A percentile compares a stretch with the other conserved stretches of the same genome.
Evolutionary conservation across 1,140 invertebrate species (phyloP).

Genomic region (Potamilus streckersoni): DNA sequence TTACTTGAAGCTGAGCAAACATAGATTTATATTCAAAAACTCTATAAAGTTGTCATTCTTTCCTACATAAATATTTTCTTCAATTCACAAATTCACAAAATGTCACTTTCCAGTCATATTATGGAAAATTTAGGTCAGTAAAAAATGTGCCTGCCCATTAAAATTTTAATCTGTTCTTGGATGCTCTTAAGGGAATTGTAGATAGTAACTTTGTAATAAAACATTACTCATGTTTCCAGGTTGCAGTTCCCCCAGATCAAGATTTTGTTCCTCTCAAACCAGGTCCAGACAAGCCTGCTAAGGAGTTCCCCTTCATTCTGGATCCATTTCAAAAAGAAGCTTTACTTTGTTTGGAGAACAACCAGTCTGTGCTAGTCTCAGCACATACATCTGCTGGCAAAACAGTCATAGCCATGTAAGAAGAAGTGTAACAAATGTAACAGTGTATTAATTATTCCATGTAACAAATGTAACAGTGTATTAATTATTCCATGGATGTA

Average conservation of each 20-base stretch:
- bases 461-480: no score
- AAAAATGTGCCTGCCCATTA: no score
- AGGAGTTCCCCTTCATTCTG: conserved; percentile 93
- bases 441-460: no score
- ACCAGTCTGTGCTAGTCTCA: conserved; percentile 96
- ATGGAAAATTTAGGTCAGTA: no score
- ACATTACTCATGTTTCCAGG: conserved; percentile 37
- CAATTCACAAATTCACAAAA: no score
- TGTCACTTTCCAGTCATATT: no score
- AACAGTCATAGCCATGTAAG: conserved; percentile 98
- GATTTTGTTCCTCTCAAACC: conserved; percentile 79
- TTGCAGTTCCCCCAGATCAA: conserved; percentile 87
- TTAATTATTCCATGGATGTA: no score
- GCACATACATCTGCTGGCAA: conserved; percentile 99
- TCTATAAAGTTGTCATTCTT: conserved; percentile 12
- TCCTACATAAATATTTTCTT: conserved; percentile 26
- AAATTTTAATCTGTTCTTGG: no score
- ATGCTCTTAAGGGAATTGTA: no score
- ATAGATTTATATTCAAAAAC: neutral
- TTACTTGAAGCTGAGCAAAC: no score
- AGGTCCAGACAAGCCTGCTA: conserved; percentile 74
- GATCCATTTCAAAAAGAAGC: conserved; percentile 99
- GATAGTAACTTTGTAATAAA: no score
- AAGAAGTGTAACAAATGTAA: neutral
- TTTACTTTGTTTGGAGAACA: conserved; percentile 96